Conservation (phyloP, 1,140 invertebrate species). For the Globodera rostochiensis region DNA sequence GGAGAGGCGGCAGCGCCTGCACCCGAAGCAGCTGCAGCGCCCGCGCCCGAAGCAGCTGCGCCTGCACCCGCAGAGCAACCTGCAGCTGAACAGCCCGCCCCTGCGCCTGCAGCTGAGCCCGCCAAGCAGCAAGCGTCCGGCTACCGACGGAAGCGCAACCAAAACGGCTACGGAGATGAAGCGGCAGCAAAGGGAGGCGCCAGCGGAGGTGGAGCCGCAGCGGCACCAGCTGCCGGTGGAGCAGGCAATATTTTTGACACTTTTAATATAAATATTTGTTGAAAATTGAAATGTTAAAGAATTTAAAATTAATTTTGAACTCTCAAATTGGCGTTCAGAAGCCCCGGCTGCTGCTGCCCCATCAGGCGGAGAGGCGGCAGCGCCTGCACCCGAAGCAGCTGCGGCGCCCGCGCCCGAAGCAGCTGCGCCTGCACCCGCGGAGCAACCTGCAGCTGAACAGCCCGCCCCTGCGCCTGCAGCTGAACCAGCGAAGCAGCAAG, state of each 20-base stretch:
- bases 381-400: conserved; percentile 7
- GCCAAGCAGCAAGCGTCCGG: conserved; percentile 11
- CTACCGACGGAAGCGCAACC: conserved; percentile 13
- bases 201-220: background rate
- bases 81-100: background rate
- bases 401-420: background rate
- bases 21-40: conserved; percentile 9
- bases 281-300: background rate
- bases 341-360: background rate
- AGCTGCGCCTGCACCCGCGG: conserved; percentile 7
- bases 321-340: background rate
- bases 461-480: conserved; percentile 19
- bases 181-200: background rate
- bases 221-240: background rate
- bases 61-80: conserved; percentile 14
- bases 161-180: conserved; percentile 24
- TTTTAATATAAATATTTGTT: too few species aligned
- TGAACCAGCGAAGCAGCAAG: conserved; percentile 3
- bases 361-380: background rate
- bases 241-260: too few species aligned
- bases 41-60: conserved; percentile 21
- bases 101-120: background rate
- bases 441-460: background rate
- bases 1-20: conserved; percentile 7
- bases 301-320: background rate